These are phyloP conservation scores for Parnassius glacialis DNA, from an alignment of 2,888 invertebrate species.

Conservation along the genomic window DNA sequence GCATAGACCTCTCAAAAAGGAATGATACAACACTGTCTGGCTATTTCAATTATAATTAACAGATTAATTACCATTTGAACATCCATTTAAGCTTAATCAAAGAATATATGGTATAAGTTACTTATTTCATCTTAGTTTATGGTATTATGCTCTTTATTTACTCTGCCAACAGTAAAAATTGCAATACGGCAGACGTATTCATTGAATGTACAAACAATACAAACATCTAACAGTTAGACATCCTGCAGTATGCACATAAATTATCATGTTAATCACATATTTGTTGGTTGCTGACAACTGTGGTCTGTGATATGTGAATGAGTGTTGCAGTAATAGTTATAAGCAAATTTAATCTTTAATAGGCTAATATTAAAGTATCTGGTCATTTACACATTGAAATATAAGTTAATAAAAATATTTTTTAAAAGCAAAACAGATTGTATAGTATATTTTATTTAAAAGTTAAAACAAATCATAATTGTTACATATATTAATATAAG, in stretches of 20 bases:
- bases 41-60: conserved; percentile 46
- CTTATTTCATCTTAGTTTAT: conserved; percentile 17
- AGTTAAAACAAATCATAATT: no score
- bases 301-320: conserved; percentile 21
- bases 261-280: conserved; percentile 61
- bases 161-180: conserved; percentile 7
- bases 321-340: conserved; percentile 2
- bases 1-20: conserved; percentile 15
- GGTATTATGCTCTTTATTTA: conserved; percentile 27
- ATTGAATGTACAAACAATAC: conserved; percentile 32
- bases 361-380: conserved; percentile 4
- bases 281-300: conserved; percentile 29
- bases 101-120: conserved; percentile 27
- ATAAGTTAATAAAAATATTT: conserved; percentile 7
- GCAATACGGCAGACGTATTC: not conserved
- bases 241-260: conserved; percentile 46
- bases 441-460: not conserved
- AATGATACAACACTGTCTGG: conserved; percentile 51
- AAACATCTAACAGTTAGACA: conserved; percentile 36
- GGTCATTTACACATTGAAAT: not conserved
- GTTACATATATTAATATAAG: no score
- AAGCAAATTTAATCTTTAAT: conserved; percentile 16
- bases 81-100: conserved; percentile 33
- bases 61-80: conserved; percentile 40
- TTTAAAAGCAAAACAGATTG: not conserved